Base-by-base conservation (phyloP, 2,888 invertebrate genomes). In the Gryllus longicercus region DNA sequence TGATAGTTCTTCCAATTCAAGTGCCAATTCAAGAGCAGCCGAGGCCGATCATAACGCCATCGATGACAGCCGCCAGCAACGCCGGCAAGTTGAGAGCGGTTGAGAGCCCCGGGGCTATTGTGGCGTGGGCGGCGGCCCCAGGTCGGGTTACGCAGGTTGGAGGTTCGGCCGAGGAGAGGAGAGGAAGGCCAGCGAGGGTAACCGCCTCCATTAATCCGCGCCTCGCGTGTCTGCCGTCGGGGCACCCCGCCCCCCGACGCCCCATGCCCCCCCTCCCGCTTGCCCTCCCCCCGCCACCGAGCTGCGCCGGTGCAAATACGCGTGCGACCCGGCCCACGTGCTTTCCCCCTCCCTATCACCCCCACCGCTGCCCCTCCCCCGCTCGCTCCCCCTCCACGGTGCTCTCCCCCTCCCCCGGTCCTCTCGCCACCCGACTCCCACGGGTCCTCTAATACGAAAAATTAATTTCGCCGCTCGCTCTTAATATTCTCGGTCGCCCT, bases 121-220 rank as follows among this genome's bases (percentile, higher is more conserved):
- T 38, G 25, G 25, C 3, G 14, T 5, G 63, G 3, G 14, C 16
- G 8, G n/a, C 3, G 63, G 63, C 5, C 16, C 16, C 63, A 63
- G n/a, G 16, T 14, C 16, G 12, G 63, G 63, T 63, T 14, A 8
- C n/a, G 63, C 16, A 18, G 16, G 63, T 63, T 14, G 63, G 8
- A n/a, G n/a, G 16, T 14, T 18, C 16, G 63, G 3, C 16, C 14
- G 63, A 8, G 16, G 11, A 0, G n/a, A n/a, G 63, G 4, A n/a
- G 63, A 4, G 63, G 8, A n/a, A 63, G 16, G 63, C 14, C 63
- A n/a, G 14, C 63, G n/a, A 14, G 63, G 63, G 63, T 18, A 63
- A 63, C 63, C 63, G n/a, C 63, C 63, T 63, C 63, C 63, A 63
- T 63, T 63, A 63, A 63, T 63, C 63, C 63, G 16, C 63, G 63